These are phyloP conservation scores for Dendrocincla tyrannina DNA, from an alignment of 2,797 vertebrate genomes.

Conservation along the genomic window DNA sequence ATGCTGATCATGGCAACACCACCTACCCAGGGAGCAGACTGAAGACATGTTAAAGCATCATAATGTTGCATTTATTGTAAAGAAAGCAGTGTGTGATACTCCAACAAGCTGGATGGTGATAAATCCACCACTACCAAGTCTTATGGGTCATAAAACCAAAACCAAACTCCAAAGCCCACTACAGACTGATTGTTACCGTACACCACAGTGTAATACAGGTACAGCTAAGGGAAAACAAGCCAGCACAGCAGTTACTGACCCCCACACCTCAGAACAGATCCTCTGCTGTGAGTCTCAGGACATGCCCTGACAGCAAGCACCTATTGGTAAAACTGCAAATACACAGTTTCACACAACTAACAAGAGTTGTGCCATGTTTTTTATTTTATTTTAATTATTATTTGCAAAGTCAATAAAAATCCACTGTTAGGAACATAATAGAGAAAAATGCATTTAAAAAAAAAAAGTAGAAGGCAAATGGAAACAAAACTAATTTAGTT, in stretches of 20 bases:
- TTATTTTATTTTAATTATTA: background rate
- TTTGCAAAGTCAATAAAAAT: slow-evolving; percentile 55
- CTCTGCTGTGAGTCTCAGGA: background rate
- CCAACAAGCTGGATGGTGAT: background rate
- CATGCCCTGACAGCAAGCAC: rapidly evolving
- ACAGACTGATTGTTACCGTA: background rate
- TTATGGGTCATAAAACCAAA: background rate
- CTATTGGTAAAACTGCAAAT: background rate
- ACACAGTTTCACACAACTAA: background rate
- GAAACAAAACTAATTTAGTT: background rate
- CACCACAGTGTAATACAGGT: background rate
- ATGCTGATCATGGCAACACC: background rate
- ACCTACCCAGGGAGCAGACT: background rate
- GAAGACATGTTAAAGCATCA: background rate
- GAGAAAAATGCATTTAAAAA: background rate
- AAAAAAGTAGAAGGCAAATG: background rate
- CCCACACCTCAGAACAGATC: background rate
- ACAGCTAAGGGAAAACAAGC: background rate
- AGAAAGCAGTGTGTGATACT: background rate
- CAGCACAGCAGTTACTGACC: background rate
- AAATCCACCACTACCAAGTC: background rate
- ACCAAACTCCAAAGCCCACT: no score
- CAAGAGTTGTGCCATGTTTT: background rate
- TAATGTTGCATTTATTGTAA: background rate
- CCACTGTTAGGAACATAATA: background rate